Conservation (phyloP, 2,797 vertebrate genomes). For the Crenichthys baileyi region DNA sequence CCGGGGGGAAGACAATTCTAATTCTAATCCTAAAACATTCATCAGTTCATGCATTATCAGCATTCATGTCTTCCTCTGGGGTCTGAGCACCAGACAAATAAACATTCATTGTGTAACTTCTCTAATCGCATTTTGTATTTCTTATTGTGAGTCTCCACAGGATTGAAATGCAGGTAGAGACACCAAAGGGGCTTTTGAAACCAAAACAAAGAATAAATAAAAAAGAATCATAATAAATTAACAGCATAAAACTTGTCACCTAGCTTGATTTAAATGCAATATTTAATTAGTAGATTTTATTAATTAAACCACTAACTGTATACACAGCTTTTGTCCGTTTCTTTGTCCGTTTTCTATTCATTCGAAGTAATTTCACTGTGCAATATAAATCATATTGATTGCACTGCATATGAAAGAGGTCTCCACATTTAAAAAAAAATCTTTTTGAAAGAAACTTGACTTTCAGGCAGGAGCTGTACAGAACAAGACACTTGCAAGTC, state of each 20-base stretch:
- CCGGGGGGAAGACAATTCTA: no score
- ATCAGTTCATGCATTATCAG: no score
- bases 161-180: not conserved
- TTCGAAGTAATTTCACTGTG: not conserved
- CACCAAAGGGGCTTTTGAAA: not conserved
- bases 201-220: conserved; percentile 12
- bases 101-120: no score
- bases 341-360: not conserved
- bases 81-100: no score
- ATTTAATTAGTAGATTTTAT: conserved; percentile 41
- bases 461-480: not conserved
- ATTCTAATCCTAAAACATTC: no score
- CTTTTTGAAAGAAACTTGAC: not conserved
- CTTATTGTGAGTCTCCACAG: no score
- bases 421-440: not conserved
- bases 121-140: no score
- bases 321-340: not conserved
- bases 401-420: not conserved
- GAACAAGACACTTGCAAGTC: not conserved
- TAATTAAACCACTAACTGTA: conserved; percentile 61
- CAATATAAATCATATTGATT: not conserved
- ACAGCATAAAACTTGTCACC: not conserved
- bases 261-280: conserved; percentile 35
- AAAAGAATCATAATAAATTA: conserved; percentile 30
- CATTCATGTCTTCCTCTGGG: no score